Base-by-base conservation (phyloP, 2,888 invertebrate species). In the Odontomyia ornata region DNA sequence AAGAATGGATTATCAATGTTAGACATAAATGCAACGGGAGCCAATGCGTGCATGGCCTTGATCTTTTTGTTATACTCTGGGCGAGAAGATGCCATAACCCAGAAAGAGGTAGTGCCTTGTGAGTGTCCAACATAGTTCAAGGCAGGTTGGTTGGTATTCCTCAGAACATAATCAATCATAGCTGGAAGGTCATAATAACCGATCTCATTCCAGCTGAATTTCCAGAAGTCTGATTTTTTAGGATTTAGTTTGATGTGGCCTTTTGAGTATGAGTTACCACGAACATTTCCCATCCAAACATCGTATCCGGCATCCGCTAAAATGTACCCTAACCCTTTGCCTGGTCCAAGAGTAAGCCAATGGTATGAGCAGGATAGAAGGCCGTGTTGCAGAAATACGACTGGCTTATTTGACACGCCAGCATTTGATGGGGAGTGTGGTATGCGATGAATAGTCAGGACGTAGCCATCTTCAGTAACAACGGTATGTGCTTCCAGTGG, bases 331-430 rank as follows among this genome's bases (percentile, higher is more conserved):
- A 52, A n/a, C 36, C 89, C 90, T 80, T 89, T 88, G 64, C 90
- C 89, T 4, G 91, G 91, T 0, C 92, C 91, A 84, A 92, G 91
- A 65, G 93, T 85, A 4, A 95, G 87, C 89, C 91, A 95, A 82
- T 92, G 91, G 25, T 91, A 90, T 0, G 94, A 92, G 21, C 91
- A 91, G 93, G 47, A 71, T 9, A 71, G 27, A 23, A 71, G 25
- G 4, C 95, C 92, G 80, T 92, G 92, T 57, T 92, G 67, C 64
- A 92, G 87, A 0, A 90, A 79, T 13, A 79, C 76, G 9, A 76
- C 77, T n/a, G 77, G 75, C 47, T 56, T 75, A 23, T 69, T 69
- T 46, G 13, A 11, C 11, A 21, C 71, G 5, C 18, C 46, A 13
- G 7, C 18, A 18, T 47, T 47, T 5, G 23, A 23, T 23, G 23